phyloP scores from a whole-genome alignment of 2,113 vertebrate genomes.

The Rhodinocichla rosea region DNA sequence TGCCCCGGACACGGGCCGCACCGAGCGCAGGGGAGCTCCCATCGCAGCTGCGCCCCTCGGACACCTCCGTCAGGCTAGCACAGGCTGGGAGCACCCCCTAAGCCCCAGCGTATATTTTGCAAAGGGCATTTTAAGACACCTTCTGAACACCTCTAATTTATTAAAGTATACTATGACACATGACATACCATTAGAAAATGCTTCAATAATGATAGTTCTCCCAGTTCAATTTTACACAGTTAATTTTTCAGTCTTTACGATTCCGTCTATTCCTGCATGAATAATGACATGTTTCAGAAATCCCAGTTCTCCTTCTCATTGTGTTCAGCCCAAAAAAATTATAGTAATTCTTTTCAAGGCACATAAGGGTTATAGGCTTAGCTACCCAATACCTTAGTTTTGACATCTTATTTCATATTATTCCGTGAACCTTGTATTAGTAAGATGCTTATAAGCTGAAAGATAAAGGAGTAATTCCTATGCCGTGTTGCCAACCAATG shows the following conservation, averaged over 20 bases:
- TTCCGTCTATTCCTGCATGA: background rate
- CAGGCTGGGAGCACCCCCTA: background rate
- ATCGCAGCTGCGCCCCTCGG: rapidly evolving
- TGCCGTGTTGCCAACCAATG: background rate
- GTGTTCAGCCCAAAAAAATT: background rate
- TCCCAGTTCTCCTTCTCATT: background rate
- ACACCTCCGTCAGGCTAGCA: background rate
- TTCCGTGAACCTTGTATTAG: background rate
- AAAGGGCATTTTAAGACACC: background rate
- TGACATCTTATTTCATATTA: background rate
- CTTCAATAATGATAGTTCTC: background rate
- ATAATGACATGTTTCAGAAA: background rate
- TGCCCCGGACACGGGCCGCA: rapidly evolving
- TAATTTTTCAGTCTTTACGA: background rate
- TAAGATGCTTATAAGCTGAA: background rate
- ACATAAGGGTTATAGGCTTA: background rate
- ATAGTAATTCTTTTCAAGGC: background rate
- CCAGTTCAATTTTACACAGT: background rate
- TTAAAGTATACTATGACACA: background rate
- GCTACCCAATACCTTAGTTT: background rate
- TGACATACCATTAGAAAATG: background rate
- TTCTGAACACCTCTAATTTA: background rate
- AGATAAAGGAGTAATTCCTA: background rate
- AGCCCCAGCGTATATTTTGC: background rate
- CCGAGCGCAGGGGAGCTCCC: rapidly evolving